phyloP scores from a whole-genome alignment of 2,888 invertebrate genomes.

The Dolichopus griseipennis region DNA sequence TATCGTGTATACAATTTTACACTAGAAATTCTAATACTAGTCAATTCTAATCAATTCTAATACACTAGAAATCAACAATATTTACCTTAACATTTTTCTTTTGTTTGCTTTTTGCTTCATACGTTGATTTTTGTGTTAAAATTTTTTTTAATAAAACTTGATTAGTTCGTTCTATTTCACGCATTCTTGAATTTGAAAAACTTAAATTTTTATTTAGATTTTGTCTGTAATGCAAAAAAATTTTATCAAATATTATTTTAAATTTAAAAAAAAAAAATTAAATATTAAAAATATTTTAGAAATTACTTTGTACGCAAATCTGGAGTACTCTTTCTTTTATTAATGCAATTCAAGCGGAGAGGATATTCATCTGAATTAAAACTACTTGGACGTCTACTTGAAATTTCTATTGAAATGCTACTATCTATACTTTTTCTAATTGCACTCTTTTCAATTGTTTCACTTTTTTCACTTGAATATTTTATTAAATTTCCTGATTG shows the following conservation, averaged over 20 bases:
- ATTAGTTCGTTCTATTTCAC: conserved; percentile 54
- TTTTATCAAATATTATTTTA: too few species aligned
- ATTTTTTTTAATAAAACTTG: conserved; percentile 52
- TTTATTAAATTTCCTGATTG: not conserved
- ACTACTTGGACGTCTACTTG: conserved; percentile 30
- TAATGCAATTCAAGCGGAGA: conserved; percentile 29
- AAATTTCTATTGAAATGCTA: conserved; percentile 24
- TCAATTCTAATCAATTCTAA: too few species aligned
- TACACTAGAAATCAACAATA: too few species aligned
- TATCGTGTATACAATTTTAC: too few species aligned
- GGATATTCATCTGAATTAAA: conserved; percentile 31
- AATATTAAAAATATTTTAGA: too few species aligned
- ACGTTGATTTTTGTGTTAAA: conserved; percentile 40
- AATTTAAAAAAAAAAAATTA: too few species aligned
- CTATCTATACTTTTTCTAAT: not conserved
- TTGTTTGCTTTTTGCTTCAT: conserved; percentile 13
- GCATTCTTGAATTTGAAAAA: conserved; percentile 51
- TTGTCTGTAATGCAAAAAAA: not conserved
- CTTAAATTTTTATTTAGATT: conserved; percentile 28
- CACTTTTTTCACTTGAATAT: conserved; percentile 4
- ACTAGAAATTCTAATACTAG: too few species aligned
- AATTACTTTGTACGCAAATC: not conserved
- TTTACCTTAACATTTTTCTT: not conserved
- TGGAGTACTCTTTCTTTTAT: conserved; percentile 9
- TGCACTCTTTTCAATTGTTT: too few species aligned